Base-by-base conservation (phyloP, 2,113 vertebrate genomes). In the Salvator merianae region DNA sequence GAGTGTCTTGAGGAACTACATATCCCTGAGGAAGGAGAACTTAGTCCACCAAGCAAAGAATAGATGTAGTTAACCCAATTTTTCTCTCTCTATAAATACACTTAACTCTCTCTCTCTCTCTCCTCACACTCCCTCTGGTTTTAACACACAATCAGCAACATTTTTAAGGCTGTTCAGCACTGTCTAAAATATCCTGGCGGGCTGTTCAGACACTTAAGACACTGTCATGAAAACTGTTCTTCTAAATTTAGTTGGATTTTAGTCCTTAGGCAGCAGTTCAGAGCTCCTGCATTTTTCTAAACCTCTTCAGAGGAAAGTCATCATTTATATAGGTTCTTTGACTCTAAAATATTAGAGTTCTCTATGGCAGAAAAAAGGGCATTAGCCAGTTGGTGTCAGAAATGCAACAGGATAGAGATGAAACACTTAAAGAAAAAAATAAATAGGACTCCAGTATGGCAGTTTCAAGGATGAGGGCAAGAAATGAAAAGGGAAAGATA, bases 141-240 rank as follows among this genome's bases (percentile, higher is more conserved):
- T 72, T 83, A 83, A 75, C 70, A 83, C 81, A 73, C n/a, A 65
- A 83, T 65, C 81, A 83, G 81, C 81, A 83, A 74, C 71, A 65
- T 83, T 74, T 62, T 65, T 22, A 74, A 74, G 71, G 65, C 55
- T 83, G 30, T 65, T 83, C 71, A 83, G 81, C 71, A 28, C 59
- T 59, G 63, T 83, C 38, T 66, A 66, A 83, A 75, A 74, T 74
- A 83, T 65, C 81, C 38, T 65, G 13, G 81, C 30, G 38, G 59
- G 71, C 81, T 75, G 53, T 82, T 82, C 81, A 73, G 70, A 82
- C 69, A 82, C 81, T 81, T 81, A 62, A 72, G 34, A 82, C 47
- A 50, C 65, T 38, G 18, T 84, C 47, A 84, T 59, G 65, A 77
- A 84, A 77, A 69, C 63, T 69, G 65, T 77, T 70, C 43, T 53